Conservation (phyloP, 2,113 vertebrate genomes). For the Nestor notabilis region DNA sequence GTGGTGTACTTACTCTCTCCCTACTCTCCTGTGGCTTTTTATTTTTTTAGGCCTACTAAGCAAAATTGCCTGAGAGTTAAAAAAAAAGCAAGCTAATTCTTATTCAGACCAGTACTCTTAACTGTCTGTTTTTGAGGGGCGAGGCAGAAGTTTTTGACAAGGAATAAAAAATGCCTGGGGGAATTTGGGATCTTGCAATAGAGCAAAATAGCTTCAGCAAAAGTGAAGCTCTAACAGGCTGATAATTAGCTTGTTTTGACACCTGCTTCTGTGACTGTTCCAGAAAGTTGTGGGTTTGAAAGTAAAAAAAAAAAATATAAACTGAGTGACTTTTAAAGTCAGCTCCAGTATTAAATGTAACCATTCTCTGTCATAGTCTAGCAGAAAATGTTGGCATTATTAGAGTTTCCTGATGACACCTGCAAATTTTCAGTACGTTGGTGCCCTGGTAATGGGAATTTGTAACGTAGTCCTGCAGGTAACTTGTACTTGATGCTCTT, state of each 20-base stretch:
- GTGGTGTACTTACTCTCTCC: neutral
- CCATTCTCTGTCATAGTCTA: neutral
- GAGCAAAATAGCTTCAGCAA: neutral
- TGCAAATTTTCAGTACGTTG: neutral
- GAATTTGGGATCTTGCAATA: neutral
- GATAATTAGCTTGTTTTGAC: slow-evolving; percentile 23
- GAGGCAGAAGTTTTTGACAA: slow-evolving; percentile 37
- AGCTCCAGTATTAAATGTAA: neutral
- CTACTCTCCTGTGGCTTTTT: neutral
- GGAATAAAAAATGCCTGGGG: slow-evolving; percentile 35
- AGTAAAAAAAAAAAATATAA: neutral
- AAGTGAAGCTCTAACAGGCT: neutral
- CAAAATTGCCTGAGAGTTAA: neutral
- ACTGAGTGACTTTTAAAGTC: neutral
- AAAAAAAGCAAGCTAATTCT: neutral
- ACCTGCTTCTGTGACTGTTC: neutral
- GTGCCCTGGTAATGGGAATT: neutral
- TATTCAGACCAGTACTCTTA: neutral
- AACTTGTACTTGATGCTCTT: neutral
- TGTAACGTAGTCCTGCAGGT: neutral
- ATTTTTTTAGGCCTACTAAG: neutral
- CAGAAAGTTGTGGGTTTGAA: neutral
- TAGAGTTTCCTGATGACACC: neutral
- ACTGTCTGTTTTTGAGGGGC: neutral
- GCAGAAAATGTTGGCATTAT: neutral